Base-by-base conservation (phyloP, 2,888 invertebrate species). In the Epirrhoe tristata region DNA sequence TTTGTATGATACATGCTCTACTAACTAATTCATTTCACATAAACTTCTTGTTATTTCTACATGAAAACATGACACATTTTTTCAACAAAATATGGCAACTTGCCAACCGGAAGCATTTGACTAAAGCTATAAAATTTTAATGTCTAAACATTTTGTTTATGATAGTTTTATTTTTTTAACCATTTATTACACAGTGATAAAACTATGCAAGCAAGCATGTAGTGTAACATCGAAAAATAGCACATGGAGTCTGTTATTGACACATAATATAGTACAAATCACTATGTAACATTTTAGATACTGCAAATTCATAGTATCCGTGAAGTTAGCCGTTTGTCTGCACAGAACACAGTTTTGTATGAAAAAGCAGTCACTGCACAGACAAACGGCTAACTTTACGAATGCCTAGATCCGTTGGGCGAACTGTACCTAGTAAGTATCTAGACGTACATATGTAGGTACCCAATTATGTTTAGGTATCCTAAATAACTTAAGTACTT, bases 401-500 rank as follows among this genome's bases (percentile, higher is more conserved):
- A n/a, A n/a, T n/a, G n/a, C n/a, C n/a, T n/a, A n/a, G n/a, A n/a
- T n/a, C n/a, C n/a, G n/a, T n/a, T n/a, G n/a, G n/a, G n/a, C n/a
- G n/a, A n/a, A n/a, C n/a, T n/a, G n/a, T n/a, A n/a, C n/a, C n/a
- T n/a, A n/a, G n/a, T n/a, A n/a, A n/a, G n/a, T n/a, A n/a, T n/a
- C n/a, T n/a, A n/a, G n/a, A n/a, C n/a, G 24, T 24, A 24, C 24
- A 24, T 24, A 24, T 24, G 24, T 24, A 24, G 1, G 24, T n/a
- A n/a, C n/a, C n/a, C 24, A 24, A 24, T 39, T 39, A 39, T 10
- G 36, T 39, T 8, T 39, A n/a, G n/a, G n/a, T n/a, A 39, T 39
- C 36, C 0, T 39, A 7, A 10, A 39, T 2, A 39, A 39, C 3
- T 7, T 16, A 32, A 32, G 10, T 36, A 71, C 92, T 88, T 78